Conservation (phyloP, 1,140 invertebrate species). For the Brachionus asplanchnoidis region DNA sequence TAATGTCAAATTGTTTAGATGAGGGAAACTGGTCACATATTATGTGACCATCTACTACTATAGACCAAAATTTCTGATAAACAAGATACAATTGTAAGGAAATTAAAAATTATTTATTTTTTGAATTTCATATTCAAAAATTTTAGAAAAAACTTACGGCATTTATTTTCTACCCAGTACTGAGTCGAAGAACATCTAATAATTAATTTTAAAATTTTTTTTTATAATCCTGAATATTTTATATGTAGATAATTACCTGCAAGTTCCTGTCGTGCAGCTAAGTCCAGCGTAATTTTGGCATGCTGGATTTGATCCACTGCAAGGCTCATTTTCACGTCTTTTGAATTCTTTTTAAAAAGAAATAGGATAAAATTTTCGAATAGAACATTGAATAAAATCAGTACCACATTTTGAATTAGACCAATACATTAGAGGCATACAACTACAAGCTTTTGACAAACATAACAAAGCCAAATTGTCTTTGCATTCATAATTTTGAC, state of each 20-base stretch:
- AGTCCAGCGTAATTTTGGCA: slow-evolving; percentile 29
- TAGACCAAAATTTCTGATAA: too few species aligned
- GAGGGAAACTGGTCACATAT: too few species aligned
- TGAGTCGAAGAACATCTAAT: background rate
- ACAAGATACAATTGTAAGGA: too few species aligned
- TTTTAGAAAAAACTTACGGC: background rate
- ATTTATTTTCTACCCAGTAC: slow-evolving; percentile 16
- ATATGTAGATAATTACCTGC: background rate
- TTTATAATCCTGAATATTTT: background rate
- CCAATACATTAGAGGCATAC: slow-evolving; percentile 25
- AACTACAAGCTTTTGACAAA: background rate
- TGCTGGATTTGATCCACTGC: background rate
- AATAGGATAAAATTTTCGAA: background rate
- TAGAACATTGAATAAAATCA: background rate
- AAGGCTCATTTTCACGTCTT: background rate
- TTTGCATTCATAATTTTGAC: background rate
- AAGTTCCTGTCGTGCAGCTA: background rate
- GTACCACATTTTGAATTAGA: background rate
- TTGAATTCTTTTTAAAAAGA: background rate
- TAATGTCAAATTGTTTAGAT: too few species aligned
- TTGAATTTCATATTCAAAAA: background rate
- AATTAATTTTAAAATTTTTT: background rate
- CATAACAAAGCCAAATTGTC: background rate
- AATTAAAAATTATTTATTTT: too few species aligned
- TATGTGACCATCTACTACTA: too few species aligned